These are phyloP conservation scores for Hedychridium roseum DNA, from an alignment of 2,888 invertebrate species.

Conservation along the genomic window DNA sequence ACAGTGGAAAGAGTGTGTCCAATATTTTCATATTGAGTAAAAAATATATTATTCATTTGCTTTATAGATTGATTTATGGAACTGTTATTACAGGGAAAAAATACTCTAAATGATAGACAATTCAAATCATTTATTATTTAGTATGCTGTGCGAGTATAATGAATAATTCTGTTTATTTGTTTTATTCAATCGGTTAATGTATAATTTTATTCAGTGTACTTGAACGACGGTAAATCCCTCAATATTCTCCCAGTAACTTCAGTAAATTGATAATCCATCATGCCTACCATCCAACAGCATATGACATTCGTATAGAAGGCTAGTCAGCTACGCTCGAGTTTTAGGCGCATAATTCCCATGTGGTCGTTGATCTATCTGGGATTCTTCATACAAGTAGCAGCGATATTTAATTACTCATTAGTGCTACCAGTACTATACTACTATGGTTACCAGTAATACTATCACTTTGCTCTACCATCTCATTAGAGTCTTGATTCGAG, in stretches of 20 bases:
- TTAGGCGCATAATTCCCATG: constrained; percentile 43
- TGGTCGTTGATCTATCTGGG: constrained; percentile 33
- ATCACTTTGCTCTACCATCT: constrained; percentile 15
- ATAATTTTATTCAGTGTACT: too few species aligned
- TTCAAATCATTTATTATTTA: too few species aligned
- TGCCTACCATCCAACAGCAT: constrained; percentile 37
- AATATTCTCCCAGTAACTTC: constrained; percentile 10
- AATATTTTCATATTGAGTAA: too few species aligned
- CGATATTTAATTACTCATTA: constrained; percentile 39
- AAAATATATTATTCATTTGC: too few species aligned
- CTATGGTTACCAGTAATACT: constrained; percentile 1
- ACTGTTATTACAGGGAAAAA: too few species aligned
- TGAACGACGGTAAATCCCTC: too few species aligned
- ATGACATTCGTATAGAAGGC: constrained; percentile 42
- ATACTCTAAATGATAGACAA: too few species aligned
- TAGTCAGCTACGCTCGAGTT: constrained; percentile 53
- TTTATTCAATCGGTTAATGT: too few species aligned
- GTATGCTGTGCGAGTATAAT: too few species aligned
- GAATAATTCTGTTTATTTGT: too few species aligned
- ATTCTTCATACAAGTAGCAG: constrained; percentile 38
- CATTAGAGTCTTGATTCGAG: constrained; percentile 21
- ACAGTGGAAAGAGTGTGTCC: too few species aligned
- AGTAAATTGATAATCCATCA: constrained; percentile 17
- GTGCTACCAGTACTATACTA: constrained; percentile 35
- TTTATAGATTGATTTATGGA: too few species aligned